Evolutionary conservation across 2,888 invertebrate species (phyloP).

Genomic region (Drosophila tanythrix): DNA sequence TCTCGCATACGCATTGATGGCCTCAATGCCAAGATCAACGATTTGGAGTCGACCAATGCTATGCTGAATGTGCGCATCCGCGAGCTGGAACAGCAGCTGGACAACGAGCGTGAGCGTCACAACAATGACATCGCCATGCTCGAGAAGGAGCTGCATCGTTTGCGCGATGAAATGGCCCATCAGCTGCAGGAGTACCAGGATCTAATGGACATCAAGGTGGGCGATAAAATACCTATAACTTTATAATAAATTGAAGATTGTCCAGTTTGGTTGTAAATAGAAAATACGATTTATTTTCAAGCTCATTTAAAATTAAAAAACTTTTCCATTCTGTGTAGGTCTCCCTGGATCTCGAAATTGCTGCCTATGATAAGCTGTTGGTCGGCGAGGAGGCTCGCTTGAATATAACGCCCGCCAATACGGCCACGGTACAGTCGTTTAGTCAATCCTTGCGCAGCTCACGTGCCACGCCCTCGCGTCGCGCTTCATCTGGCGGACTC

Average conservation of each 20-base stretch:
- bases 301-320: neutral
- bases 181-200: slow-evolving; percentile 98
- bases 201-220: slow-evolving; percentile 97
- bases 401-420: slow-evolving; percentile 83
- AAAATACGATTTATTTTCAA: neutral
- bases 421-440: slow-evolving; percentile 78
- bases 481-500: slow-evolving; percentile 79
- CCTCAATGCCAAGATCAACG: slow-evolving; percentile 89
- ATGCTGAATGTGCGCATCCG: slow-evolving; percentile 88
- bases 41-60: slow-evolving; percentile 91
- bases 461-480: slow-evolving; percentile 82
- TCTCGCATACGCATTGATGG: slow-evolving; percentile 92
- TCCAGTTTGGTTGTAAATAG: neutral
- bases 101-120: slow-evolving; percentile 92
- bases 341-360: slow-evolving; percentile 94
- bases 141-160: slow-evolving; percentile 91
- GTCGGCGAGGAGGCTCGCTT: slow-evolving; percentile 91
- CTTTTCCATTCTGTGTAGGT: slow-evolving; percentile 50
- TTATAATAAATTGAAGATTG: neutral
- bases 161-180: slow-evolving; percentile 93
- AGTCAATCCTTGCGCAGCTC: slow-evolving; percentile 82
- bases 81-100: slow-evolving; percentile 93
- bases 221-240: neutral
- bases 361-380: slow-evolving; percentile 94
- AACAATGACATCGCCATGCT: slow-evolving; percentile 90